These are phyloP conservation scores for Plumapathes pennacea DNA, from an alignment of 92 coral and sea anemone species.

Conservation along the genomic window DNA sequence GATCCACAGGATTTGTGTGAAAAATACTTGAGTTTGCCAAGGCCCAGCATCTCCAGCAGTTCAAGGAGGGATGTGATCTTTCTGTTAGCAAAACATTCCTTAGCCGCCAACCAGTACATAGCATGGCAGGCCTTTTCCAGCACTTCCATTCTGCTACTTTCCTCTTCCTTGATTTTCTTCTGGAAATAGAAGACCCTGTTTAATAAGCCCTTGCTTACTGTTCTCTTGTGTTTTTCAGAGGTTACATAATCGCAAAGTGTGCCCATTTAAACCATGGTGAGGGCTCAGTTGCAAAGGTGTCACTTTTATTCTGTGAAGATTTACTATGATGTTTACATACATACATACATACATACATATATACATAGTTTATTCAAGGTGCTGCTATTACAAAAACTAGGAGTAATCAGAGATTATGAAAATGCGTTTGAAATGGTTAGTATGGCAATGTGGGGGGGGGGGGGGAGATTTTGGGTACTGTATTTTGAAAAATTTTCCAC, in stretches of 20 bases:
- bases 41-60: conserved; percentile 38
- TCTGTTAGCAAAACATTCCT: conserved; percentile 42
- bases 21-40: conserved; percentile 31
- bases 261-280: conserved; percentile 25
- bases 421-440: too few species aligned
- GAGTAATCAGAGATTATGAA: too few species aligned
- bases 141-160: conserved; percentile 13
- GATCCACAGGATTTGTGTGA: conserved; percentile 27
- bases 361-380: too few species aligned
- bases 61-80: conserved; percentile 37
- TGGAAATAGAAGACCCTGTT: conserved; percentile 31
- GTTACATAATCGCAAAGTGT: conserved; percentile 9
- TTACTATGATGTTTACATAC: conserved; percentile 36
- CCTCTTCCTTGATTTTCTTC: conserved; percentile 31
- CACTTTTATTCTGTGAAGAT: conserved; percentile 31
- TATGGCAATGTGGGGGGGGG: too few species aligned
- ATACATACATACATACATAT: too few species aligned
- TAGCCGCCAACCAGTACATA: conserved; percentile 40
- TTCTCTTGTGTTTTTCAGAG: conserved; percentile 35
- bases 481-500: too few species aligned
- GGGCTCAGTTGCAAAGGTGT: conserved; percentile 28
- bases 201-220: conserved; percentile 35
- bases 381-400: too few species aligned
- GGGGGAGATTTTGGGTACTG: too few species aligned
- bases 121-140: conserved; percentile 36